phyloP scores from a whole-genome alignment of 2,888 invertebrate genomes.

The Pheosia tremula region DNA sequence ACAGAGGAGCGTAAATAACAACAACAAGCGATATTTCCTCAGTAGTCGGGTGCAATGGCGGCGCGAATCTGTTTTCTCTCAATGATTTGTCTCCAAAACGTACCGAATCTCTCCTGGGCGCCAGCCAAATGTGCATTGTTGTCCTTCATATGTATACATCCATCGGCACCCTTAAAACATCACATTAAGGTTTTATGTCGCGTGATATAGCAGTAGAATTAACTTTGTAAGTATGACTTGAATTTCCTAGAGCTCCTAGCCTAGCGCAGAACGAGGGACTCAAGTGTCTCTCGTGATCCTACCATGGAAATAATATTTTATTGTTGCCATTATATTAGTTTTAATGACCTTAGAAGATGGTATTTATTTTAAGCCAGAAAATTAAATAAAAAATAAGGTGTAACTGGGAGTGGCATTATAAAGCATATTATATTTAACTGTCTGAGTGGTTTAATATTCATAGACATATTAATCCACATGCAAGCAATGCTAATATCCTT shows the following conservation, averaged over 20 bases:
- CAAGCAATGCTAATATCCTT: no score
- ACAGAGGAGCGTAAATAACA: slow-evolving; percentile 57
- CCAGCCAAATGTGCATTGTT: slow-evolving; percentile 76
- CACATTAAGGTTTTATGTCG: slow-evolving; percentile 40
- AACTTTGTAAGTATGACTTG: slow-evolving; percentile 65
- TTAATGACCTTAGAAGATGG: slow-evolving; percentile 48
- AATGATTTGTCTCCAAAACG: slow-evolving; percentile 80
- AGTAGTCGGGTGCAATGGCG: slow-evolving; percentile 63
- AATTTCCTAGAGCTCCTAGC: slow-evolving; percentile 66
- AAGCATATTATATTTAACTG: no score
- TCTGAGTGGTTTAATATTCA: no score
- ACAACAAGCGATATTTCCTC: slow-evolving; percentile 66
- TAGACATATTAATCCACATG: no score
- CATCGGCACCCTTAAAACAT: slow-evolving; percentile 24
- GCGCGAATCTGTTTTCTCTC: slow-evolving; percentile 80
- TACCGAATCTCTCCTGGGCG: slow-evolving; percentile 77
- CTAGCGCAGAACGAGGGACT: slow-evolving; percentile 58
- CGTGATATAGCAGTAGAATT: slow-evolving; percentile 1
- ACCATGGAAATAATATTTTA: slow-evolving; percentile 79
- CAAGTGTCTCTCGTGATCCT: slow-evolving; percentile 68
- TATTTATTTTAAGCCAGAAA: slow-evolving; percentile 44
- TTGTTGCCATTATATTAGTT: slow-evolving; percentile 60
- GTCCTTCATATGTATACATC: slow-evolving; percentile 39
- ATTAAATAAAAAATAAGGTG: slow-evolving; percentile 15
- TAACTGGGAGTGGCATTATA: no score